A percentile compares a stretch with the other conserved stretches of the same genome.
phyloP scores from a whole-genome alignment of 2,888 invertebrate genomes.

The Dynastes tityus region DNA sequence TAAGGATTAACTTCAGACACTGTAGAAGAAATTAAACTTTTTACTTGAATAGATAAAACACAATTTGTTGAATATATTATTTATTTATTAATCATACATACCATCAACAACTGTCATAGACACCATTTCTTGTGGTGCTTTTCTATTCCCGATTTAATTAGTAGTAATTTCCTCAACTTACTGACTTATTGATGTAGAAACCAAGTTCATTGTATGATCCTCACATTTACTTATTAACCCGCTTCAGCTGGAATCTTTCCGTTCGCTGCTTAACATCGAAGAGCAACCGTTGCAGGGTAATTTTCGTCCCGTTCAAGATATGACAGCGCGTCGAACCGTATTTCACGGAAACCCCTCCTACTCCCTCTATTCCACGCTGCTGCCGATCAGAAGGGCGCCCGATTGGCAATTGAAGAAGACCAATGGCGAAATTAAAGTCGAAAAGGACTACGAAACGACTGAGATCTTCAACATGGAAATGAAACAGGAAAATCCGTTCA shows the following conservation, averaged over 20 bases:
- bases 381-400: slow-evolving; percentile 60
- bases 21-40: too few relatives aligned
- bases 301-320: slow-evolving; percentile 72
- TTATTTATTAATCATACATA: too few relatives aligned
- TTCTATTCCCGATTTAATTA: too few relatives aligned
- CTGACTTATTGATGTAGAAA: too few relatives aligned
- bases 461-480: slow-evolving; percentile 48
- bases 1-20: too few relatives aligned
- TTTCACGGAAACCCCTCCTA: slow-evolving; percentile 74
- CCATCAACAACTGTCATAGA: too few relatives aligned
- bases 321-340: slow-evolving; percentile 67
- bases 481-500: slow-evolving; percentile 45
- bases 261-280: slow-evolving; percentile 71
- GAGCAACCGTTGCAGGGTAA: slow-evolving; percentile 72
- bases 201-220: too few relatives aligned
- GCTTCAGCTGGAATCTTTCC: slow-evolving; percentile 73
- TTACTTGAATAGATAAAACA: too few relatives aligned
- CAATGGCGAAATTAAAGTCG: slow-evolving; percentile 34
- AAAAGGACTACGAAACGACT: slow-evolving; percentile 36
- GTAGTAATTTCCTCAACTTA: too few relatives aligned
- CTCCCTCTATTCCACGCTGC: slow-evolving; percentile 71
- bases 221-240: too few relatives aligned
- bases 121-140: too few relatives aligned
- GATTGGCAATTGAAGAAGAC: slow-evolving; percentile 28
- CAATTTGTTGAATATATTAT: too few relatives aligned